phyloP scores from a whole-genome alignment of 1,140 invertebrate species.

The Ylistrum balloti region DNA sequence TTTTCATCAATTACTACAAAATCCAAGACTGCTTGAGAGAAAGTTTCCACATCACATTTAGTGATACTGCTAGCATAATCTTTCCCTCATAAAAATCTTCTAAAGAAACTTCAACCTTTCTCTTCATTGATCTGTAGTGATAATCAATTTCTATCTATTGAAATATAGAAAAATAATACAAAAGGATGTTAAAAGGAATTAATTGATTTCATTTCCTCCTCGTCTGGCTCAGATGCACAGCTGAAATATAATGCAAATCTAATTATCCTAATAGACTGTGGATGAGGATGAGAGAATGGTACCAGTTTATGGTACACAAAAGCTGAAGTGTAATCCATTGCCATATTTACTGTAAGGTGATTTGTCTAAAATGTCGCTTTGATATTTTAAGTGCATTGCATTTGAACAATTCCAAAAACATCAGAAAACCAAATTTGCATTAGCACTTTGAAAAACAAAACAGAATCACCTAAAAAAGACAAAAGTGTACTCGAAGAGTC shows the following conservation, averaged over 20 bases:
- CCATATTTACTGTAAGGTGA: neutral
- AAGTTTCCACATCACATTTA: no score
- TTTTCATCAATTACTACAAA: neutral
- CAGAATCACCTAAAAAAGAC: neutral
- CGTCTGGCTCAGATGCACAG: neutral
- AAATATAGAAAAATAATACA: neutral
- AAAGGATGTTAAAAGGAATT: neutral
- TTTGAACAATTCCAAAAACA: constrained; percentile 12
- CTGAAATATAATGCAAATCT: constrained; percentile 3
- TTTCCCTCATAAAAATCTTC: neutral
- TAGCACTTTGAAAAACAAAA: neutral
- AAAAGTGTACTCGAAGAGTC: neutral
- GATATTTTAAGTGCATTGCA: constrained; percentile 14
- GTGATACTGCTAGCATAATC: no score
- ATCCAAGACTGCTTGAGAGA: no score
- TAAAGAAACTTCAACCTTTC: neutral
- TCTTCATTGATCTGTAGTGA: neutral
- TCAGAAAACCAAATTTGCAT: neutral
- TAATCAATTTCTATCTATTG: constrained; percentile 20
- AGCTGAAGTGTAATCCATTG: neutral
- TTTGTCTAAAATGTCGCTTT: neutral
- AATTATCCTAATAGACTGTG: neutral
- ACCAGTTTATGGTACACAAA: neutral
- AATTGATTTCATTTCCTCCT: constrained; percentile 28
- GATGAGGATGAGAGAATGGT: neutral